Evolutionary conservation across 2,113 vertebrate species (phyloP).

Genomic region (Onychostoma macrolepis): DNA sequence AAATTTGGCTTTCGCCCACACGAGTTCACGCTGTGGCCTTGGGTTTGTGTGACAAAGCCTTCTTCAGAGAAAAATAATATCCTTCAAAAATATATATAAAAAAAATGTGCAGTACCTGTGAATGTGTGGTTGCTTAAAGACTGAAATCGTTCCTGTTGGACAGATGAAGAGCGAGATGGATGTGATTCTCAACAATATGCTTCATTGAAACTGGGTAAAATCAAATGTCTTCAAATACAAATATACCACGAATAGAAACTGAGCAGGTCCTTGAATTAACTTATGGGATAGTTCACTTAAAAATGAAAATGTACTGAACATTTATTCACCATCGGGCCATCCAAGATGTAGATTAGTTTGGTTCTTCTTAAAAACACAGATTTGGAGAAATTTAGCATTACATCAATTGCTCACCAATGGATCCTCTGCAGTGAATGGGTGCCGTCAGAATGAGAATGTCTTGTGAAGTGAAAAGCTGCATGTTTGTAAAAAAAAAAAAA

Average conservation of each 20-base stretch:
- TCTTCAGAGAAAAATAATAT: slow-evolving; percentile 41
- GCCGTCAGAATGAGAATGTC: too few relatives aligned
- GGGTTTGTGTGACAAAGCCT: slow-evolving; percentile 54
- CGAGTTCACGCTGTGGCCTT: slow-evolving; percentile 57
- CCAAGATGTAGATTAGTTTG: too few relatives aligned
- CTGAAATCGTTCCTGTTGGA: background rate
- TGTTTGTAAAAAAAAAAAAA: too few relatives aligned
- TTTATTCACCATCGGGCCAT: too few relatives aligned
- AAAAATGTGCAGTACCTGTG: slow-evolving; percentile 16
- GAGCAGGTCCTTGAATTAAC: background rate
- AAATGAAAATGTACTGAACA: background rate
- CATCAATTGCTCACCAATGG: too few relatives aligned
- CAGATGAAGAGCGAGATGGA: background rate
- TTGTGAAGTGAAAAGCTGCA: too few relatives aligned
- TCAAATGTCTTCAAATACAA: background rate
- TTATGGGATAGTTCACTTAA: background rate
- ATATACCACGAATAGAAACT: background rate
- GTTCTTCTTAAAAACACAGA: too few relatives aligned
- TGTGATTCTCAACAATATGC: background rate
- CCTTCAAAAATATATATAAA: slow-evolving; percentile 29
- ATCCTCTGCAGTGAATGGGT: too few relatives aligned
- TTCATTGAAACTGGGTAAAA: background rate
- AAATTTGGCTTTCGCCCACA: slow-evolving; percentile 58
- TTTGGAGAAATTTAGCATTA: too few relatives aligned
- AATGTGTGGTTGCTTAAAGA: slow-evolving; percentile 33